phyloP scores from a whole-genome alignment of 2,888 invertebrate genomes.

The Pandemis corylana region DNA sequence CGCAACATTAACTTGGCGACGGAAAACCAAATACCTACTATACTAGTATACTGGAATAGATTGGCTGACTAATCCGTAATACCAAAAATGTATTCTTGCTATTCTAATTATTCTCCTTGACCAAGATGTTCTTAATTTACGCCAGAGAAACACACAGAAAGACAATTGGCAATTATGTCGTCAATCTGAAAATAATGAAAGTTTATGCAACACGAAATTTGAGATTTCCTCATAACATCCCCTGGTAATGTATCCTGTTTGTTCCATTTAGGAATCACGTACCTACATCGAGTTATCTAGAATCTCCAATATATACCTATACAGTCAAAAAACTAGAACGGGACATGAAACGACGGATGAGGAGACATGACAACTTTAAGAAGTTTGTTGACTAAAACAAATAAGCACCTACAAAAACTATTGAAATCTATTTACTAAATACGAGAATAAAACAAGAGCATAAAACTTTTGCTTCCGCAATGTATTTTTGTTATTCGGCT shows the following conservation, averaged over 20 bases:
- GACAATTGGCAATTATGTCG: constrained; percentile 39
- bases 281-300: background rate
- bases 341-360: too few relatives aligned
- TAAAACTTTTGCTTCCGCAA: too few relatives aligned
- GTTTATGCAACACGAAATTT: constrained; percentile 58
- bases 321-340: too few relatives aligned
- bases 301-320: too few relatives aligned
- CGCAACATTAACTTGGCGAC: background rate
- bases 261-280: background rate
- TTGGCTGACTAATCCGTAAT: background rate
- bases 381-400: too few relatives aligned
- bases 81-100: background rate
- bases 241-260: constrained; percentile 20
- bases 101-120: background rate
- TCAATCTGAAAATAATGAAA: constrained; percentile 48
- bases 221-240: constrained; percentile 55
- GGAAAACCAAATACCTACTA: background rate
- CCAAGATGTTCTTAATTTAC: background rate
- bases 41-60: too few relatives aligned
- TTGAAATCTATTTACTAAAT: too few relatives aligned
- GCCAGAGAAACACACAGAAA: constrained; percentile 23
- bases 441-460: too few relatives aligned
- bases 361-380: too few relatives aligned
- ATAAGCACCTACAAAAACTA: too few relatives aligned
- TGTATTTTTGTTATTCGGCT: too few relatives aligned